Evolutionary conservation across 2,888 invertebrate species (phyloP), one percentile per base, ranked within the genome.

Genomic region (Heliconius hortense): DNA sequence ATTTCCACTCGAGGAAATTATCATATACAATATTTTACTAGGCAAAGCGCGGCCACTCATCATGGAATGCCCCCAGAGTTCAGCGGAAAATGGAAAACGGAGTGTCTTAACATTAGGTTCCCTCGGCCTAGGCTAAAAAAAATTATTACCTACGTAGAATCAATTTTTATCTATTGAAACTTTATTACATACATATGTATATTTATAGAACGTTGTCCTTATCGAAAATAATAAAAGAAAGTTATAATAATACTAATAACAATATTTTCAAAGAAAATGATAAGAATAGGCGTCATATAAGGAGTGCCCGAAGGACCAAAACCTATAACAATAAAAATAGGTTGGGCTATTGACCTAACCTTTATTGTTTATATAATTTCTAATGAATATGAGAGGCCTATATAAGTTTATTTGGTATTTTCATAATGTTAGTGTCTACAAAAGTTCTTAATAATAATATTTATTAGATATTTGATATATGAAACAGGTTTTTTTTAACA

Each of bases 291-390:
- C 62, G 68, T 69, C 63, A 62, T 63, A 69, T 67, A 73, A 73
- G 59, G 39, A 56, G 69, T 69, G 73, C 73, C 68, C 67, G 67
- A 67, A 73, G 73, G 60, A 68, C 39, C 74, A 74, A 73, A 69
- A 62, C 60, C 53, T 66, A 56, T 69, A 69, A 69, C 24, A 56
- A 73, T 73, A 48, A 48, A 69, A 74, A 74, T 68, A 43, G 63
- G 66, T 73, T 69, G 24, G 39, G 62, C 69, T 74, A 74, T 74
- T 21, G 69, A 60, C 24, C 62, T 74, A 69, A 71, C 60, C 39
- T 71, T 71, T 71, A 71, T 71, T 60, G 71, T 62, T 60, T 43
- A 60, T 62, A 60, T 59, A 60, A 62, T 71, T 71, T 71, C 39
- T 60, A 56, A 69, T 56, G 69, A 69, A 69, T 35, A 69, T 35